Conservation (phyloP, 2,113 vertebrate genomes). For the Psephotus haematonotus region DNA sequence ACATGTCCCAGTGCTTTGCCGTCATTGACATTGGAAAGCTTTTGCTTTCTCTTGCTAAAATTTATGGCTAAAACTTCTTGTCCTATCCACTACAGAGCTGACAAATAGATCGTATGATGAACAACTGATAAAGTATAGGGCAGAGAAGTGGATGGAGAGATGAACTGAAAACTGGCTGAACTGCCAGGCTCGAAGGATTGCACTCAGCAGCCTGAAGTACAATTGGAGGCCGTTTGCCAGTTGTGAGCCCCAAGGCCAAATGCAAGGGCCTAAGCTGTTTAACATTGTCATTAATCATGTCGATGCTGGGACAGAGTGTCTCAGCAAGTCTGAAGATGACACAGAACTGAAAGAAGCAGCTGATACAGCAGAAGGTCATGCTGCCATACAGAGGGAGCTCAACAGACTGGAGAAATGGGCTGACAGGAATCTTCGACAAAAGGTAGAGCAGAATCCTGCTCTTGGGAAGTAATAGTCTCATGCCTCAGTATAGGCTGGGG, state of each 20-base stretch:
- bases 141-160: background rate
- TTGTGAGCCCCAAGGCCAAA: background rate
- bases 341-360: background rate
- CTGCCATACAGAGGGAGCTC: background rate
- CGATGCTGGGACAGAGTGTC: accelerated
- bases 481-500: background rate
- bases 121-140: background rate
- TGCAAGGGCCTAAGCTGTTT: background rate
- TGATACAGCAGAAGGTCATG: background rate
- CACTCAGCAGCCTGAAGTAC: background rate
- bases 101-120: background rate
- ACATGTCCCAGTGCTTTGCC: background rate
- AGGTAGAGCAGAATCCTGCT: background rate
- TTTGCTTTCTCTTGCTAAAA: background rate
- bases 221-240: background rate
- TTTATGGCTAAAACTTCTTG: background rate
- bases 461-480: background rate
- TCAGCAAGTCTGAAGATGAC: background rate
- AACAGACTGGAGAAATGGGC: background rate
- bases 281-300: background rate
- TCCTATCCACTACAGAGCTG: background rate
- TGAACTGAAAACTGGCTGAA: background rate
- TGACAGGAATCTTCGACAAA: background rate
- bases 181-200: background rate
- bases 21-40: background rate